Base-by-base conservation (phyloP, 2,888 invertebrate species). In the Eupithecia exiguata region DNA sequence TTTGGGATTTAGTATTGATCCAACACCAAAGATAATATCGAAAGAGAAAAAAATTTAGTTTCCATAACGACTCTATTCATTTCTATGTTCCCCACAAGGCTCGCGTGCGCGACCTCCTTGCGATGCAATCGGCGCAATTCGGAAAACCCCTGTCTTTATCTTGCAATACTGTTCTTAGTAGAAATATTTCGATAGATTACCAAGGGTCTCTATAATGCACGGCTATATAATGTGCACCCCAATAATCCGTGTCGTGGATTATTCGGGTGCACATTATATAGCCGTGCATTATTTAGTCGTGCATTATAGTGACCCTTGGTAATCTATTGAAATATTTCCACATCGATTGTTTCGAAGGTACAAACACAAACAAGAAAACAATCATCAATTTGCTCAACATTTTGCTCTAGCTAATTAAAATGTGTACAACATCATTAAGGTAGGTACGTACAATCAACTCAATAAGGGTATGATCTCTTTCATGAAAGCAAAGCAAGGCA, bases 61-160 rank as follows among this genome's bases (percentile, higher is more conserved):
- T 68, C 10, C 30, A 38, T 12, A 30, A 4, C 70, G 58, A 69
- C 78, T 79, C 78, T 12, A 77, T n/a, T 36, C 58, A 69, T 74
- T 71, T 76, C 71, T 58, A 30, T 67, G 79, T 85, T 84, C 79
- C 6, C 74, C 78, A 81, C 77, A 82, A 82, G 74, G 76, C 81
- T 84, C 80, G 80, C 78, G 80, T 85, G 84, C 82, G 81, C 85
- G 91, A 87, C 89, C 91, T 90, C 83, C 74, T 81, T 78, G 79
- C 85, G 83, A 83, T 89, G 92, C 91, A 93, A 89, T 88, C 88
- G 86, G 82, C 84, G 86, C 88, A 86, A 86, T 89, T 91, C 88
- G 94, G 93, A 90, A 94, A 94, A 92, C 89, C 93, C 93, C 83
- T 77, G 84, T 81, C 70, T 79, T 79, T 75, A 77, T 81, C 80